phyloP scores from a whole-genome alignment of 2,888 invertebrate genomes.

The Epistrophe grossulariae region DNA sequence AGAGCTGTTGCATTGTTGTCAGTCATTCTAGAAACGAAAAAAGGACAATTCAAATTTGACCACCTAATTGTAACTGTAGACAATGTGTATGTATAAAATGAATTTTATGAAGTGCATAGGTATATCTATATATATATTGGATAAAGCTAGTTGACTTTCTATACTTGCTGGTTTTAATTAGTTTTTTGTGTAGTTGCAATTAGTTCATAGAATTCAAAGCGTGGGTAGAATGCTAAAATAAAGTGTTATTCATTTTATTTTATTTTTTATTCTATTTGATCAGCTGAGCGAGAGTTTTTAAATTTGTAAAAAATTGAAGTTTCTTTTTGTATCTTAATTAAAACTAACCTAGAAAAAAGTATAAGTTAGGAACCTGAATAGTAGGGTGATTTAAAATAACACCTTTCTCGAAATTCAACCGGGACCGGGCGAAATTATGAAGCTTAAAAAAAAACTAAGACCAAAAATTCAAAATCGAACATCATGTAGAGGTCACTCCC shows the following conservation, averaged over 20 bases:
- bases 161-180: constrained; percentile 18
- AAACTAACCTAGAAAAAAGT: neutral
- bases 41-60: constrained; percentile 35
- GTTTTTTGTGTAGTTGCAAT: constrained; percentile 31
- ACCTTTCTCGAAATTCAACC: too few relatives aligned
- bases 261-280: neutral
- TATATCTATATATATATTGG: too few relatives aligned
- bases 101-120: neutral
- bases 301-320: neutral
- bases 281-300: neutral
- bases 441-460: too few relatives aligned
- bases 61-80: neutral
- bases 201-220: constrained; percentile 10
- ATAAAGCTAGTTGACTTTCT: neutral
- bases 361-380: neutral
- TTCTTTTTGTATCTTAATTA: neutral
- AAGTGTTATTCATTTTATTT: neutral
- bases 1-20: constrained; percentile 11
- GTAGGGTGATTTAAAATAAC: too few relatives aligned
- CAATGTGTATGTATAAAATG: neutral
- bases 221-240: neutral
- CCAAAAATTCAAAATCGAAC: too few relatives aligned
- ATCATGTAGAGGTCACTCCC: too few relatives aligned
- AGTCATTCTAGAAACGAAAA: neutral
- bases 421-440: too few relatives aligned